Conservation (phyloP, 2,888 invertebrate species). For the Erebia epiphron region DNA sequence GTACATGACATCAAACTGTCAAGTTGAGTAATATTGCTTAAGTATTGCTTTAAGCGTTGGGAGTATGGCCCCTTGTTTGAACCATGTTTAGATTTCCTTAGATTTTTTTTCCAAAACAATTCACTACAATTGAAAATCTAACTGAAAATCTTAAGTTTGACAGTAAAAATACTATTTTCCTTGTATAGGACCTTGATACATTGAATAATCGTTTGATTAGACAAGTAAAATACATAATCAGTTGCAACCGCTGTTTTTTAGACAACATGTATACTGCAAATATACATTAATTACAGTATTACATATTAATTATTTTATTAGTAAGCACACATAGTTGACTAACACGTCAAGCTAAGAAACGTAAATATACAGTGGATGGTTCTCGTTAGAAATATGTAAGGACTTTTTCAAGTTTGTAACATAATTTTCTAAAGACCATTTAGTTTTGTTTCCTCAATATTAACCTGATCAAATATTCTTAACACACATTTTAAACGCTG, state of each 20-base stretch:
- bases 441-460: not conserved
- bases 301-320: no score
- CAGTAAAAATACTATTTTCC: not conserved
- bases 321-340: no score
- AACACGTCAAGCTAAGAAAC: no score
- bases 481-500: no score
- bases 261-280: not conserved
- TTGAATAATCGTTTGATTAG: not conserved
- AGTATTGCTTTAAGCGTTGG: no score
- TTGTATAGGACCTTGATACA: not conserved
- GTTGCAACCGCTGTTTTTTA: not conserved
- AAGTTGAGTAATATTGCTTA: no score
- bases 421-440: not conserved
- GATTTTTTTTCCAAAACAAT: no score
- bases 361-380: no score
- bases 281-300: not conserved
- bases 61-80: no score
- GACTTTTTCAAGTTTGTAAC: not conserved
- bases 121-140: not conserved
- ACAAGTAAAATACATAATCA: slow-evolving; percentile 3
- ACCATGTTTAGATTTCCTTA: no score
- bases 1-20: no score
- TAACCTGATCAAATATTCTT: not conserved
- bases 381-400: no score
- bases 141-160: not conserved